A percentile compares a stretch with the other conserved stretches of the same genome.
Evolutionary conservation across 2,888 invertebrate species (phyloP).

Genomic region (Tachina fera): DNA sequence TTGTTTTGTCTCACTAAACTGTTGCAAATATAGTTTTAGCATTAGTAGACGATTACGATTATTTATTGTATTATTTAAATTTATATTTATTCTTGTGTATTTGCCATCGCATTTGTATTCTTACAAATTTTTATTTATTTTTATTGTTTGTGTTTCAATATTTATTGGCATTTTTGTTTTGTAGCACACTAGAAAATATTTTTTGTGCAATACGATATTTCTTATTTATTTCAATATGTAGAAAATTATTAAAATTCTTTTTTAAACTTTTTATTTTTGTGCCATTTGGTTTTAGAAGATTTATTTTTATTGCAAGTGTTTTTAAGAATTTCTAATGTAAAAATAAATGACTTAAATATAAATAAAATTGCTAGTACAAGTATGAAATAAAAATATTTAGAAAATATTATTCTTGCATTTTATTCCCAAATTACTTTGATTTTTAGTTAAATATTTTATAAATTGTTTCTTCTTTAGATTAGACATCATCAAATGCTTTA

Average conservation of each 20-base stretch:
- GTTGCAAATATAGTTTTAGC: conserved; percentile 58
- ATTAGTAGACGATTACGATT: conserved; percentile 59
- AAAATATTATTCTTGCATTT: neutral
- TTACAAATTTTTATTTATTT: conserved; percentile 53
- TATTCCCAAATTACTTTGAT: no score
- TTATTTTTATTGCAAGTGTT: conserved; percentile 44
- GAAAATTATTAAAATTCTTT: neutral
- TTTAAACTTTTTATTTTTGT: neutral
- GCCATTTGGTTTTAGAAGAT: conserved; percentile 16
- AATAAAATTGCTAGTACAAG: neutral
- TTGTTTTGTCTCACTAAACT: conserved; percentile 45
- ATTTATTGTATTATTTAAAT: conserved; percentile 65
- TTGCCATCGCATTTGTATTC: conserved; percentile 37
- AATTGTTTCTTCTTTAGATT: no score
- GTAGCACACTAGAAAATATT: conserved; percentile 28
- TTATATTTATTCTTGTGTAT: conserved; percentile 36
- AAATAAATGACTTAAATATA: neutral
- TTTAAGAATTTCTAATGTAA: conserved; percentile 44
- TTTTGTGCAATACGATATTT: conserved; percentile 25
- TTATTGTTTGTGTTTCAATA: conserved; percentile 39
- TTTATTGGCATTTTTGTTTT: conserved; percentile 41
- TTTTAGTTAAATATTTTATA: no score
- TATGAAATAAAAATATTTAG: no score
- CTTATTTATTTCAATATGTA: conserved; percentile 22
- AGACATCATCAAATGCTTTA: no score